Evolutionary conservation across 1,140 invertebrate genomes (phyloP).

Genomic region (Cotesia vestalis): DNA sequence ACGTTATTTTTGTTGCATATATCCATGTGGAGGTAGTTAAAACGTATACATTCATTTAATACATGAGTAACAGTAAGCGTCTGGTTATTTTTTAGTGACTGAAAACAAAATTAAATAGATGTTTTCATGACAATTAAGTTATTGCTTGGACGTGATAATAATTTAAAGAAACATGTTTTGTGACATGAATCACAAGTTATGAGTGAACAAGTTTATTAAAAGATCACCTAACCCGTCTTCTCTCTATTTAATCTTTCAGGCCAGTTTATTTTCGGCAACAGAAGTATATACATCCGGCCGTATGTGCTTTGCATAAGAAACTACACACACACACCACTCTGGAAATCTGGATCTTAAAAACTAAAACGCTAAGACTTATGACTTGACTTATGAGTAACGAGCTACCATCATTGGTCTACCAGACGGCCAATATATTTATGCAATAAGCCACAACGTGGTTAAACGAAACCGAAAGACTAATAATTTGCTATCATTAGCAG

Average conservation of each 20-base stretch:
- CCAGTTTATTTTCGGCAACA: slow-evolving; percentile 31
- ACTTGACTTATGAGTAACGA: background rate
- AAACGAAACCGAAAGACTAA: too few relatives aligned
- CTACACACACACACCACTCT: background rate
- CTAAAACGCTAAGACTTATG: background rate
- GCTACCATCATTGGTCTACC: background rate
- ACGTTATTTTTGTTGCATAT: too few relatives aligned
- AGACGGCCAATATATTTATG: too few relatives aligned
- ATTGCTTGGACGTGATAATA: slow-evolving; percentile 6
- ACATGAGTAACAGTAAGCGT: too few relatives aligned
- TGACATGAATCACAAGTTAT: slow-evolving; percentile 4
- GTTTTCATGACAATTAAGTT: slow-evolving; percentile 20
- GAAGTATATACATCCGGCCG: slow-evolving; percentile 31
- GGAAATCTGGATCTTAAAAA: slow-evolving; percentile 12
- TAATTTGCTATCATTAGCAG: too few relatives aligned
- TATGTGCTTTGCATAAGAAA: background rate
- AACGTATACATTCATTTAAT: too few relatives aligned
- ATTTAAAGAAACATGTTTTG: slow-evolving; percentile 18
- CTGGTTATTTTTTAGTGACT: background rate
- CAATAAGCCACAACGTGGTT: too few relatives aligned
- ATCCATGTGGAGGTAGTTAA: too few relatives aligned
- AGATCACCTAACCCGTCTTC: slow-evolving; percentile 20
- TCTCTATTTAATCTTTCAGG: slow-evolving; percentile 18
- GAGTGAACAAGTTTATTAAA: slow-evolving; percentile 34
- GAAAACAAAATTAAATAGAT: slow-evolving; percentile 5